Conservation (phyloP, 1,140 invertebrate species). For the Euura lappo region DNA sequence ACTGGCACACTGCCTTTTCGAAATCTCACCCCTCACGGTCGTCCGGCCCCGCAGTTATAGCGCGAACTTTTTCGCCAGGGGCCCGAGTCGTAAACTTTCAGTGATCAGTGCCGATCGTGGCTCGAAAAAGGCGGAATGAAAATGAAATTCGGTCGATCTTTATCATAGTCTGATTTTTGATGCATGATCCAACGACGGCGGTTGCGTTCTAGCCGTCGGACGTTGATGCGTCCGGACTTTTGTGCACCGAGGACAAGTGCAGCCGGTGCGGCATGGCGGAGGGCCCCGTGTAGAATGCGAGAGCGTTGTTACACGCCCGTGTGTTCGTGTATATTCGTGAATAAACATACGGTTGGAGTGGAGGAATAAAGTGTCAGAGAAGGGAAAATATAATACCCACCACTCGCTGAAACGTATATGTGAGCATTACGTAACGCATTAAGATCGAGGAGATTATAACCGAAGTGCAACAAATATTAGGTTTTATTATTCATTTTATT, state of each 20-base stretch:
- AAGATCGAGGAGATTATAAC: conserved; percentile 39
- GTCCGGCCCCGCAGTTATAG: too few species aligned
- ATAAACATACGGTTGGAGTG: neutral
- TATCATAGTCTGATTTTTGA: too few species aligned
- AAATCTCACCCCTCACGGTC: conserved; percentile 23
- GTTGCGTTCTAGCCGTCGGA: too few species aligned
- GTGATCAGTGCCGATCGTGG: neutral
- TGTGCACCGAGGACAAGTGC: too few species aligned
- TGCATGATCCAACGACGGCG: too few species aligned
- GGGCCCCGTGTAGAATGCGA: neutral
- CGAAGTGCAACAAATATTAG: conserved; percentile 44
- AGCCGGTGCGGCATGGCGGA: too few species aligned
- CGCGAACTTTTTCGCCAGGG: too few species aligned
- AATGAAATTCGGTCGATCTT: too few species aligned
- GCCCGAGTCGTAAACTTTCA: neutral
- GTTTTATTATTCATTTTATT: conserved; percentile 44
- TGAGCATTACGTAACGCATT: conserved; percentile 45
- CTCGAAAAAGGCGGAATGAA: too few species aligned
- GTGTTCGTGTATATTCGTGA: neutral
- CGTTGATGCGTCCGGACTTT: too few species aligned
- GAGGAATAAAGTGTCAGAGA: neutral
- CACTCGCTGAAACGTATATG: conserved; percentile 31
- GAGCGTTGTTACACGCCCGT: neutral
- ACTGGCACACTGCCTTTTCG: conserved; percentile 24
- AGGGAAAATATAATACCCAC: conserved; percentile 5